Conservation (phyloP, 1,140 invertebrate genomes). For the Papilio dardanus region DNA sequence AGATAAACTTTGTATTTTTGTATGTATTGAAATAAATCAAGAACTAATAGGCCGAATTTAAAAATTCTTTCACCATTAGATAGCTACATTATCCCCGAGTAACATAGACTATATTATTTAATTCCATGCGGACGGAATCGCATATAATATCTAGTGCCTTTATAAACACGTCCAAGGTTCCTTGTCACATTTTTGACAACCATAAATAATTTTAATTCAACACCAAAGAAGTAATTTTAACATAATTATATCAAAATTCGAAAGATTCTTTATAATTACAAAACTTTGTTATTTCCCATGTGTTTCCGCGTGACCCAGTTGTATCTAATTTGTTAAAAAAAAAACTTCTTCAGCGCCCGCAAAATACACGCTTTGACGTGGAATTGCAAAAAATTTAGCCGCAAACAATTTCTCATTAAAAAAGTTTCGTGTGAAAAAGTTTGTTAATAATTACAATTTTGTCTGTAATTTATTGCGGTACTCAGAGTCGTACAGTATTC, state of each 20-base stretch:
- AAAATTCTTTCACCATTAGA: no score
- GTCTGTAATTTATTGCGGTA: background rate
- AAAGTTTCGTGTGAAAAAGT: background rate
- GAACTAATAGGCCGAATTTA: no score
- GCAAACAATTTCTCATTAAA: conserved; percentile 5
- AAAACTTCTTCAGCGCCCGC: conserved; percentile 1
- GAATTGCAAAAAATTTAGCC: conserved; percentile 19
- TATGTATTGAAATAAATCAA: no score
- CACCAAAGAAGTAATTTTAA: background rate
- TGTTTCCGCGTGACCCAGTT: conserved; percentile 18
- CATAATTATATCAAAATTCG: background rate
- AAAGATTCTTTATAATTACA: background rate
- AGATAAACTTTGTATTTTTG: no score
- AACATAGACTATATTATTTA: no score
- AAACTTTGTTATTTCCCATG: background rate
- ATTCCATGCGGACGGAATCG: no score
- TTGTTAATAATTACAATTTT: background rate
- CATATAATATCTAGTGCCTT: no score
- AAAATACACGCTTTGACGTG: conserved; percentile 21
- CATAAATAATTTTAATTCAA: background rate
- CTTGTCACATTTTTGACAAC: no score
- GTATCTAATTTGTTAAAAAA: conserved; percentile 14
- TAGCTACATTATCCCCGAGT: no score
- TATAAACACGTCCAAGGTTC: no score
- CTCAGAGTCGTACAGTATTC: background rate